Conservation (phyloP, 2,888 invertebrate genomes). For the Euzophera pinguis region DNA sequence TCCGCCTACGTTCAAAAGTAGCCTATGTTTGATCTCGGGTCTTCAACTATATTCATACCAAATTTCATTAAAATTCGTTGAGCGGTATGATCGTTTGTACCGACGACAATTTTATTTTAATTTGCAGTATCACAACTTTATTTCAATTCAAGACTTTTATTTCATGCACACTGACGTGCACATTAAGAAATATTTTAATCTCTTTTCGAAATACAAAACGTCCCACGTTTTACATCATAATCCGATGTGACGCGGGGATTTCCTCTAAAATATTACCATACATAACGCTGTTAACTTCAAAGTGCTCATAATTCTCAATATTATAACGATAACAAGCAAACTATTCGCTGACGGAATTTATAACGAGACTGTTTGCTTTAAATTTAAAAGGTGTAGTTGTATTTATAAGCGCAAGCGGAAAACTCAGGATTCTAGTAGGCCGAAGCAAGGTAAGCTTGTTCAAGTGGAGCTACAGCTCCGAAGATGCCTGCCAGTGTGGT, state of each 20-base stretch:
- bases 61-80: too few species aligned
- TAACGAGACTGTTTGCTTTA: slow-evolving; percentile 47
- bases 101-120: too few species aligned
- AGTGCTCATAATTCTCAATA: slow-evolving; percentile 20
- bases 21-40: too few species aligned
- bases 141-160: too few species aligned
- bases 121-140: too few species aligned
- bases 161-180: too few species aligned
- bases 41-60: too few species aligned
- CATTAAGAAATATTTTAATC: neutral
- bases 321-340: slow-evolving; percentile 43
- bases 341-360: slow-evolving; percentile 51
- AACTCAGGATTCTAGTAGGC: too few species aligned
- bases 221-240: neutral
- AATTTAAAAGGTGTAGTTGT: slow-evolving; percentile 23
- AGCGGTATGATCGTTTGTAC: too few species aligned
- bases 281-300: slow-evolving; percentile 12
- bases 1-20: too few species aligned
- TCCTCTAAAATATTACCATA: neutral
- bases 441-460: slow-evolving; percentile 23
- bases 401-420: slow-evolving; percentile 25
- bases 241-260: slow-evolving; percentile 4
- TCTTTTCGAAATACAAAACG: neutral
- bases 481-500: too few species aligned
- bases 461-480: too few species aligned